Conservation (phyloP, 30 jellyfish, hydroid and myxozoan genomes). For the Rhopilema esculentum region DNA sequence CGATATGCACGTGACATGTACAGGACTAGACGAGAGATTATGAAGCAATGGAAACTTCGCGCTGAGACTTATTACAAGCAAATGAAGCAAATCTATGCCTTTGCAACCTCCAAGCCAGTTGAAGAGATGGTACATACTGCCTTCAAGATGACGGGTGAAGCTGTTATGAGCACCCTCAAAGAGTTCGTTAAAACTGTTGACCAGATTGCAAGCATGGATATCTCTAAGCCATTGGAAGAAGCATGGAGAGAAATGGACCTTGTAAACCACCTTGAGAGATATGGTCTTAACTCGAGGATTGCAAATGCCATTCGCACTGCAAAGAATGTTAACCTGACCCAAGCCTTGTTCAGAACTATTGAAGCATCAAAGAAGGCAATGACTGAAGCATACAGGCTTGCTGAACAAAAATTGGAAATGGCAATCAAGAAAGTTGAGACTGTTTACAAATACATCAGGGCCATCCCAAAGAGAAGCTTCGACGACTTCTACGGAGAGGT, state of each 20-base stretch:
- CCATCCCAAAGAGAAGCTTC: conserved; percentile 85
- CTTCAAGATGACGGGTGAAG: conserved; percentile 71
- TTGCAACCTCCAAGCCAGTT: conserved; percentile 61
- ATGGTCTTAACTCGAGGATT: conserved; percentile 74
- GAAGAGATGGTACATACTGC: conserved; percentile 76
- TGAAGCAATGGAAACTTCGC: conserved; percentile 40
- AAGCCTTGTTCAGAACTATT: conserved; percentile 43
- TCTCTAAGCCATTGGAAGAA: conserved; percentile 69
- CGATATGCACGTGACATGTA: conserved; percentile 23
- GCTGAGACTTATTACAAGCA: conserved; percentile 9
- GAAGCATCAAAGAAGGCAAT: conserved; percentile 41
- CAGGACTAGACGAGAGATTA: conserved; percentile 46
- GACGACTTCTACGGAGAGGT: conserved; percentile 85
- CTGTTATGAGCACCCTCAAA: conserved; percentile 53
- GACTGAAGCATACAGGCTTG: conserved; percentile 48
- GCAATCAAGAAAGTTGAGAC: conserved; percentile 53
- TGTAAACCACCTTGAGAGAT: conserved; percentile 75
- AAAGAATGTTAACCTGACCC: conserved; percentile 78
- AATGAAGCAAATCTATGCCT: conserved; percentile 47
- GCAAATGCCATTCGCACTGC: conserved; percentile 62
- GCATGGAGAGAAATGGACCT: conserved; percentile 91
- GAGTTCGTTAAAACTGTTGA: conserved; percentile 67
- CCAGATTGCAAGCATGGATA: conserved; percentile 81
- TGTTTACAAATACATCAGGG: conserved; percentile 61
- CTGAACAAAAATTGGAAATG: conserved; percentile 37